Percentiles rank a stretch among this genome's conserved stretches.
phyloP scores from a whole-genome alignment of 2,888 invertebrate species.

The Troilus luridus region DNA sequence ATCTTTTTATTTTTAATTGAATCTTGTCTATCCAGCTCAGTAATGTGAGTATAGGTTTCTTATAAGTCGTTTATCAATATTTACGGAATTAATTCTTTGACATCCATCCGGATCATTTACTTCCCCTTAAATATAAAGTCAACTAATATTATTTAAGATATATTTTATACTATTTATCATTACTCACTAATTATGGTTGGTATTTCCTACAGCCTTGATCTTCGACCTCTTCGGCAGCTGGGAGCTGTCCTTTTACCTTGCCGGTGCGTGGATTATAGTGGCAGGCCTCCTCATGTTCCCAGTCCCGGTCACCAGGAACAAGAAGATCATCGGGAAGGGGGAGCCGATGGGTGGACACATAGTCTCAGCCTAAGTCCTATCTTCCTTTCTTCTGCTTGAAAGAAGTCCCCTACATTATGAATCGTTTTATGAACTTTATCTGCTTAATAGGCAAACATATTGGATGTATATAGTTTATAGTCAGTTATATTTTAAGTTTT shows the following conservation, averaged over 20 bases:
- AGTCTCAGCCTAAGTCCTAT: not conserved
- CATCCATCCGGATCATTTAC: too few relatives aligned
- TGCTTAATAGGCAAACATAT: not conserved
- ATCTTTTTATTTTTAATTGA: too few relatives aligned
- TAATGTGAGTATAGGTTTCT: too few relatives aligned
- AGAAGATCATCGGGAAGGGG: not conserved
- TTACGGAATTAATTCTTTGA: too few relatives aligned
- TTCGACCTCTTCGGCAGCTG: slow-evolving; percentile 80
- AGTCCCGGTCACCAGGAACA: slow-evolving; percentile 76
- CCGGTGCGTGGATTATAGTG: slow-evolving; percentile 85
- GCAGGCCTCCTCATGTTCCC: slow-evolving; percentile 80
- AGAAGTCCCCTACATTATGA: not conserved
- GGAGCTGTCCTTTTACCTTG: slow-evolving; percentile 85
- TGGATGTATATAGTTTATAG: not conserved
- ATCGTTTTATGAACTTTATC: not conserved
- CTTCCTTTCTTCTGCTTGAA: not conserved
- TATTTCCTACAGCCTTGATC: slow-evolving; percentile 71
- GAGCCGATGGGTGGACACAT: slow-evolving; percentile 11
- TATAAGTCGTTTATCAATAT: too few relatives aligned
- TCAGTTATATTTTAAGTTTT: not conserved
- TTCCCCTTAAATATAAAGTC: too few relatives aligned
- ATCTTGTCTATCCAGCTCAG: too few relatives aligned
- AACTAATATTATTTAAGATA: not conserved
- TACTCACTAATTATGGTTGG: not conserved
- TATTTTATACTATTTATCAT: not conserved